Evolutionary conservation across 1,140 invertebrate species (phyloP), one percentile per base, ranked within the genome.

Genomic region (Aricia agestis): DNA sequence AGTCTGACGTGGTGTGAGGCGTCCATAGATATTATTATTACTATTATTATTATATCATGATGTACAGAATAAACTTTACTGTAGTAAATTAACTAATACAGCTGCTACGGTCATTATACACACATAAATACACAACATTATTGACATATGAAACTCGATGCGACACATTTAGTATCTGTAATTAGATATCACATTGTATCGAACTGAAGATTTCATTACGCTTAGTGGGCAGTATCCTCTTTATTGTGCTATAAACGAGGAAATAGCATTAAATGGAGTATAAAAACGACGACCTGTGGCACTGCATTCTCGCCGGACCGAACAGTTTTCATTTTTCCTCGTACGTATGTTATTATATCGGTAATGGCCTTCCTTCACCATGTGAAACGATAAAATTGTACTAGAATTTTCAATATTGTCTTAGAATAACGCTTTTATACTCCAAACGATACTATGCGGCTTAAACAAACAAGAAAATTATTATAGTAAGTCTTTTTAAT

Each of bases 141-240:
- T 36, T 36, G 36, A 36, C 36, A 52, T 13, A 52, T 52, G 13
- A 52, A 13, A 52, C 11, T 52, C 13, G 45, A 52, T 11, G 41
- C 41, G 45, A 52, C 45, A 11, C 13, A 36, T 25, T 36, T 6
- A 36, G 36, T 76, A 80, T 72, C 70, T 76, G 74, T 82, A 83
- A 82, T 86, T 82, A 81, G 78, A 68, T 68, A 76, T 76, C 83
- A 79, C 75, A 71, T 72, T 82, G 80, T 90, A 90, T 88, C 82
- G 86, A 90, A 84, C 85, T 83, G 79, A 86, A 85, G 87, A 88
- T 91, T 91, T 91, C 87, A 91, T 91, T 91, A 91, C 88, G 82
- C 83, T 86, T 89, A 91, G 88, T 91, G 88, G 87, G 81, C 85
- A 79, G 81, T 86, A 85, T 88, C 85, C 86, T 84, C 85, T 89